Evolutionary conservation across 2,888 invertebrate genomes (phyloP).

Genomic region (Dolichomitus sp.): DNA sequence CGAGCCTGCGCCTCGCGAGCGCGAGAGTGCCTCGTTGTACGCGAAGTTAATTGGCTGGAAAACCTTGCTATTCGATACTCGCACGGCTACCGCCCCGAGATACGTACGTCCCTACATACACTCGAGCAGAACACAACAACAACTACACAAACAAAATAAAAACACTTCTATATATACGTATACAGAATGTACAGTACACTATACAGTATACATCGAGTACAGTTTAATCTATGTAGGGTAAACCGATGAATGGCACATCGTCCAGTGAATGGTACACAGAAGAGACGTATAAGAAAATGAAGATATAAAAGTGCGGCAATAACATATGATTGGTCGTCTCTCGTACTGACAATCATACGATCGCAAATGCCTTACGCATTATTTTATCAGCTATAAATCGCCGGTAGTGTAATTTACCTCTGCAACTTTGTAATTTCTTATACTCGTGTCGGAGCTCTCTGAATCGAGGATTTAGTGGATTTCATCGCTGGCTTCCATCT

Average conservation of each 20-base stretch:
- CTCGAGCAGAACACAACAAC: slow-evolving; percentile 41
- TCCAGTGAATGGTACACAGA: not conserved
- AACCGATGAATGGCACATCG: slow-evolving; percentile 19
- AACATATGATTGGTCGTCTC: not conserved
- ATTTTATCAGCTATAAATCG: slow-evolving; percentile 3
- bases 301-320: not conserved
- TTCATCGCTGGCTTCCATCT: slow-evolving; percentile 4
- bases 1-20: slow-evolving; percentile 74
- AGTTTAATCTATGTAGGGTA: slow-evolving; percentile 19
- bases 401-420: not conserved
- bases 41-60: slow-evolving; percentile 84
- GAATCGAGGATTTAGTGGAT: not conserved
- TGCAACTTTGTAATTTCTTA: not conserved
- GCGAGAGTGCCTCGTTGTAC: slow-evolving; percentile 68
- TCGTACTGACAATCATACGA: not conserved
- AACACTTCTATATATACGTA: not conserved
- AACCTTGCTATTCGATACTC: slow-evolving; percentile 84
- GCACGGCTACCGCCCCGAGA: slow-evolving; percentile 80
- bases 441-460: not conserved
- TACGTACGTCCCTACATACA: slow-evolving; percentile 71
- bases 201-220: slow-evolving; percentile 11
- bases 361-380: not conserved
- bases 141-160: not conserved
- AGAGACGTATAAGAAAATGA: not conserved
- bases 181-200: too few species aligned